Evolutionary conservation across 2,888 invertebrate genomes (phyloP).

Genomic region (Boloria selene): DNA sequence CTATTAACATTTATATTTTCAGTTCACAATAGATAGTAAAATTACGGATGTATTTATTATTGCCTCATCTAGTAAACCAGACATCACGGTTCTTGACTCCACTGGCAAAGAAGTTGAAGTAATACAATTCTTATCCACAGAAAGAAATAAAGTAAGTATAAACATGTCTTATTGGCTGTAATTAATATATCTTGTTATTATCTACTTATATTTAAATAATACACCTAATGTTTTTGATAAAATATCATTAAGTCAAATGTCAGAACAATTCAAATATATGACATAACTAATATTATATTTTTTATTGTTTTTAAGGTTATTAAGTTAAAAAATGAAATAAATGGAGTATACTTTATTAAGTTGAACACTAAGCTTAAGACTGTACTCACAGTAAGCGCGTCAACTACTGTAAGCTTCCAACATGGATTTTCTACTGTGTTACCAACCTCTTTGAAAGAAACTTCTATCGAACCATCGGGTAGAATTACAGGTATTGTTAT

Average conservation of each 20-base stretch:
- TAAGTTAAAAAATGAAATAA: constrained; percentile 5
- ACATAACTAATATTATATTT: too few species aligned
- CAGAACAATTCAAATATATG: too few species aligned
- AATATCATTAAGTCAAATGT: too few species aligned
- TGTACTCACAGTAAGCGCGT: constrained; percentile 46
- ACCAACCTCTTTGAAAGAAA: constrained; percentile 50
- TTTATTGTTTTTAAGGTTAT: constrained; percentile 6
- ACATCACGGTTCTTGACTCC: neutral
- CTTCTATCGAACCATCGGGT: constrained; percentile 55
- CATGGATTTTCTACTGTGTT: constrained; percentile 53
- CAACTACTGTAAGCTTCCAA: constrained; percentile 51
- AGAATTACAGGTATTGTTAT: constrained; percentile 9
- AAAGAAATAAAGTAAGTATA: constrained; percentile 10
- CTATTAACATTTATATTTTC: neutral
- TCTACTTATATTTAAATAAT: too few species aligned
- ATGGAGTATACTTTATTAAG: constrained; percentile 47
- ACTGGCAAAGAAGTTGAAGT: neutral
- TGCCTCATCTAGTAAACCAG: constrained; percentile 5
- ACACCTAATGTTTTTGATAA: too few species aligned
- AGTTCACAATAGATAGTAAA: constrained; percentile 19
- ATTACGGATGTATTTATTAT: constrained; percentile 4
- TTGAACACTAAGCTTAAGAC: constrained; percentile 47
- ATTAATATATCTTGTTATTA: too few species aligned
- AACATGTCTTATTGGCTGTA: too few species aligned
- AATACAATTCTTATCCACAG: neutral